These are phyloP conservation scores for Drosophila ezoana DNA, from an alignment of 2,888 invertebrate genomes.

Conservation along the genomic window DNA sequence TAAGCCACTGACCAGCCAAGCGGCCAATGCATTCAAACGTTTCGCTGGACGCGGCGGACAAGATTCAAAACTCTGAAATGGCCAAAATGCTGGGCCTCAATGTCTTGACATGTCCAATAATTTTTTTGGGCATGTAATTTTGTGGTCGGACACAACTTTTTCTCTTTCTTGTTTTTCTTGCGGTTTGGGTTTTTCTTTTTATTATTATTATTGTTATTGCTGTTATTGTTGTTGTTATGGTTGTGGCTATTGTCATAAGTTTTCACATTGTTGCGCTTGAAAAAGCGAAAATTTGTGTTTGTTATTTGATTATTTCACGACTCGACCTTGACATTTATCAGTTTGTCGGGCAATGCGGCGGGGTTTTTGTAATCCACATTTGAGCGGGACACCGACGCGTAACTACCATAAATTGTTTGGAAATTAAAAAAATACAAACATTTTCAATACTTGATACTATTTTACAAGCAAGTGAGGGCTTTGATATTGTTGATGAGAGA, in stretches of 20 bases:
- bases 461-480: too few species aligned
- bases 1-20: constrained; percentile 25
- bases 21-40: constrained; percentile 65
- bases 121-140: constrained; percentile 54
- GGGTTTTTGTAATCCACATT: constrained; percentile 9
- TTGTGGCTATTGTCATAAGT: constrained; percentile 28
- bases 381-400: neutral
- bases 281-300: constrained; percentile 47
- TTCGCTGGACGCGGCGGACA: constrained; percentile 57
- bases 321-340: constrained; percentile 66
- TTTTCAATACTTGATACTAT: too few species aligned
- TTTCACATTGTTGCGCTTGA: constrained; percentile 66
- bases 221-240: constrained; percentile 23
- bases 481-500: too few species aligned
- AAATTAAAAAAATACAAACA: too few species aligned
- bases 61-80: constrained; percentile 38
- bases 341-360: constrained; percentile 11
- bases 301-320: constrained; percentile 24
- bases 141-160: constrained; percentile 24
- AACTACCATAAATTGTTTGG: too few species aligned
- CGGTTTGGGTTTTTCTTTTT: constrained; percentile 11
- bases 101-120: constrained; percentile 45
- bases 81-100: constrained; percentile 45
- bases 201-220: constrained; percentile 18
- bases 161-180: constrained; percentile 9